Evolutionary conservation across 2,888 invertebrate genomes (phyloP).

Genomic region (Brenthis ino): DNA sequence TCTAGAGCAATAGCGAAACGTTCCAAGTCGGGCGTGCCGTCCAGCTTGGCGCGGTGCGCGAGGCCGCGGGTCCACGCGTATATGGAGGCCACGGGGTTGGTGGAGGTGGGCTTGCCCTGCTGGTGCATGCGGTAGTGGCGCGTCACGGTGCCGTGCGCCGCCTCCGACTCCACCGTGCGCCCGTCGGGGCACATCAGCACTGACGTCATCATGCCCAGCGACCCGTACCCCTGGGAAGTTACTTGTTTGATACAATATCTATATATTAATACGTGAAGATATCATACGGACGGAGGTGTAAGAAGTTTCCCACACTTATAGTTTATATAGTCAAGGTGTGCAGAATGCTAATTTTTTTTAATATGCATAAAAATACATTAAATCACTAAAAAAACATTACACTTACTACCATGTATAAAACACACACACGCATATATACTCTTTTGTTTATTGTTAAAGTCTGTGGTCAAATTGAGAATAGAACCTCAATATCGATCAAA

Average conservation of each 20-base stretch:
- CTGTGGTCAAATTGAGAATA: too few species aligned
- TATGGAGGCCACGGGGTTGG: constrained; percentile 95
- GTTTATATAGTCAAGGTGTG: too few species aligned
- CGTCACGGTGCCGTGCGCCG: constrained; percentile 96
- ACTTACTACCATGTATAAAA: too few species aligned
- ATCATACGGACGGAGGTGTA: too few species aligned
- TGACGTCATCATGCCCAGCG: constrained; percentile 95
- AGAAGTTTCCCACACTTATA: too few species aligned
- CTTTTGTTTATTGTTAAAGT: too few species aligned
- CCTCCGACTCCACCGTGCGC: constrained; percentile 94
- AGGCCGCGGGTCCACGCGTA: constrained; percentile 95
- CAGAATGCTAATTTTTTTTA: too few species aligned
- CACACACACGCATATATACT: too few species aligned
- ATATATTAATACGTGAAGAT: too few species aligned
- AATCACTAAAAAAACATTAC: too few species aligned
- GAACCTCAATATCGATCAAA: too few species aligned
- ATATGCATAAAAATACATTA: too few species aligned
- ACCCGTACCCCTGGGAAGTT: constrained; percentile 86
- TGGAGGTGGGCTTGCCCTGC: constrained; percentile 92
- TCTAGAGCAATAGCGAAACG: constrained; percentile 88
- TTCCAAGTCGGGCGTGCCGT: constrained; percentile 88
- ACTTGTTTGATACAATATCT: background rate
- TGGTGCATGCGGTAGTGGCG: constrained; percentile 94
- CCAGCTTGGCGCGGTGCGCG: constrained; percentile 91
- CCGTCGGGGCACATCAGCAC: constrained; percentile 93